These are phyloP conservation scores for Palythoa heliodiscus DNA, from an alignment of 92 coral and sea anemone genomes.

Conservation along the genomic window DNA sequence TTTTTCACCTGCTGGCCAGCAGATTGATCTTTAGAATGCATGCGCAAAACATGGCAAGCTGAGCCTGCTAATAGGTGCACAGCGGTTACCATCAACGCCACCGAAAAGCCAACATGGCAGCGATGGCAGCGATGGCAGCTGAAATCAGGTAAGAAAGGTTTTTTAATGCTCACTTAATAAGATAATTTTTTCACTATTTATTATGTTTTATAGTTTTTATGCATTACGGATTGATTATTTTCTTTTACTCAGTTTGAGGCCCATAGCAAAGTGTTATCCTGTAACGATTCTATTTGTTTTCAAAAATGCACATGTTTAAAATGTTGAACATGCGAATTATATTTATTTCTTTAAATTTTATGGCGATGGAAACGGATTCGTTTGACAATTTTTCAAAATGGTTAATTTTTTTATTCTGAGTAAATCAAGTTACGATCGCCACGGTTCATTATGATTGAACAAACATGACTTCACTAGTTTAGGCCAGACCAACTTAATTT, in stretches of 20 bases:
- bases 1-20: conserved; percentile 14
- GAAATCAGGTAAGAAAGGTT: conserved; percentile 6
- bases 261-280: conserved; percentile 8
- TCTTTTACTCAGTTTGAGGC: conserved; percentile 17
- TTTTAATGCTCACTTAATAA: conserved; percentile 16
- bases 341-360: background rate
- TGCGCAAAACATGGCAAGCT: conserved; percentile 7
- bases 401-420: background rate
- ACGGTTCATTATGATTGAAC: conserved; percentile 1
- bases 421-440: background rate
- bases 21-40: conserved; percentile 23
- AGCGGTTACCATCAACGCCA: conserved; percentile 16
- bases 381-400: background rate
- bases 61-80: conserved; percentile 10
- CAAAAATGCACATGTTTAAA: conserved; percentile 9
- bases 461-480: conserved; percentile 3
- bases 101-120: conserved; percentile 15
- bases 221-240: background rate
- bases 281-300: background rate
- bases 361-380: conserved; percentile 15
- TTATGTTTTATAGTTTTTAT: conserved; percentile 3
- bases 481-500: too few relatives aligned
- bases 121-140: conserved; percentile 5
- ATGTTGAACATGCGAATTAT: background rate
- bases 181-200: conserved; percentile 1